phyloP scores from a whole-genome alignment of 2,888 invertebrate genomes.

The Pseudococcus jackbeardsleyi region DNA sequence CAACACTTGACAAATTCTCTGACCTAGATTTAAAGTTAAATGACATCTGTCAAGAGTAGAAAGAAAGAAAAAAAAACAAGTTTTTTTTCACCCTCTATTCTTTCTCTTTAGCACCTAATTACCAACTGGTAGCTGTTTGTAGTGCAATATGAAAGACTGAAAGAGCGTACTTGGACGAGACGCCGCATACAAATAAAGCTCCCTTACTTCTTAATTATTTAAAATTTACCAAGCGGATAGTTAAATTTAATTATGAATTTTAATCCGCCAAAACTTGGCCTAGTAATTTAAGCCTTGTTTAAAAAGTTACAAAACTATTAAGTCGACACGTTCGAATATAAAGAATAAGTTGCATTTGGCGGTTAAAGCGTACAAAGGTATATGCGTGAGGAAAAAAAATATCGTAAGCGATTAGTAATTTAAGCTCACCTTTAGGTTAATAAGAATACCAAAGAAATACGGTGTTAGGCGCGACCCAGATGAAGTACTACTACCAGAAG shows the following conservation, averaged over 20 bases:
- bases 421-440: conserved; percentile 61
- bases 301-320: conserved; percentile 45
- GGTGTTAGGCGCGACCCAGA: conserved; percentile 60
- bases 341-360: conserved; percentile 20
- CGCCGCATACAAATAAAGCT: conserved; percentile 15
- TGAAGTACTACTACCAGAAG: conserved; percentile 49
- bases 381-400: conserved; percentile 35
- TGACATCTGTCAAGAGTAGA: conserved; percentile 36
- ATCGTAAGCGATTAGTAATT: conserved; percentile 54
- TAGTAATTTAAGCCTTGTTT: conserved; percentile 28
- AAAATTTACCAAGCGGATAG: conserved; percentile 18
- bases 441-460: conserved; percentile 58
- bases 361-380: neutral
- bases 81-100: neutral
- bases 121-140: conserved; percentile 23
- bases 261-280: conserved; percentile 10
- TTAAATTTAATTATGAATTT: conserved; percentile 54
- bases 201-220: conserved; percentile 46
- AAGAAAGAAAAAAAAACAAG: neutral
- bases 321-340: conserved; percentile 26
- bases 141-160: neutral
- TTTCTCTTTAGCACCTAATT: conserved; percentile 22
- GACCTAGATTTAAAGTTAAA: conserved; percentile 51
- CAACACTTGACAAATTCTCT: conserved; percentile 52
- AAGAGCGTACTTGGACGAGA: neutral